These are phyloP conservation scores for Hexactinellida sp. DNA, from an alignment of 37 sponge, comb jelly and placozoan genomes.

Conservation along the genomic window DNA sequence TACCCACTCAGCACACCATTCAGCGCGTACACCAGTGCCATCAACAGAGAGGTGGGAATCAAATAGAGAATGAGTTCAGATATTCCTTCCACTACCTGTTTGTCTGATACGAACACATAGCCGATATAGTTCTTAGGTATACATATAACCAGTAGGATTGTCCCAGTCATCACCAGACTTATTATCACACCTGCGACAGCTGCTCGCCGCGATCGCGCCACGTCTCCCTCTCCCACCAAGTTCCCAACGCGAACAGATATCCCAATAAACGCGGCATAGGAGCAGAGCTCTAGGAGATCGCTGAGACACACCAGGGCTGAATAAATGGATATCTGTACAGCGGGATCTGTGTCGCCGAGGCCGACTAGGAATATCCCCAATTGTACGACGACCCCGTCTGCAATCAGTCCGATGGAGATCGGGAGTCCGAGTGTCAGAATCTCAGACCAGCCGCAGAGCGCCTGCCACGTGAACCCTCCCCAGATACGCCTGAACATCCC, in stretches of 20 bases:
- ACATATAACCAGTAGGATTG: not conserved
- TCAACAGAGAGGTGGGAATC: not conserved
- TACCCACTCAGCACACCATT: conserved; percentile 3
- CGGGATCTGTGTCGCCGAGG: not conserved
- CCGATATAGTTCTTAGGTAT: not conserved
- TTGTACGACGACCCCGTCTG: not conserved
- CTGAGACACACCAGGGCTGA: not conserved
- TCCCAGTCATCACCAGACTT: not conserved
- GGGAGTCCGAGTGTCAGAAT: not conserved
- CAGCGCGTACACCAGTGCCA: not conserved
- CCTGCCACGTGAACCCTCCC: not conserved
- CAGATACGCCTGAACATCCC: not conserved
- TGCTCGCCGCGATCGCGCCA: not conserved
- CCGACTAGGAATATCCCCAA: not conserved
- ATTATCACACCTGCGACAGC: not conserved
- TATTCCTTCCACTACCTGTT: not conserved
- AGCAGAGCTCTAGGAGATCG: not conserved
- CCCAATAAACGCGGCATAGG: not conserved
- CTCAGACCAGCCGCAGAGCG: not conserved
- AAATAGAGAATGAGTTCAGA: not conserved
- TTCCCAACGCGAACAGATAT: not conserved
- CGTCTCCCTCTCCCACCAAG: not conserved
- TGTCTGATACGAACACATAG: not conserved
- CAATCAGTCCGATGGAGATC: not conserved
- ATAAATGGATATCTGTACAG: not conserved